Evolutionary conservation across 2,113 vertebrate species (phyloP), one percentile per base, ranked within the genome.

Genomic region (Prunella himalayana): DNA sequence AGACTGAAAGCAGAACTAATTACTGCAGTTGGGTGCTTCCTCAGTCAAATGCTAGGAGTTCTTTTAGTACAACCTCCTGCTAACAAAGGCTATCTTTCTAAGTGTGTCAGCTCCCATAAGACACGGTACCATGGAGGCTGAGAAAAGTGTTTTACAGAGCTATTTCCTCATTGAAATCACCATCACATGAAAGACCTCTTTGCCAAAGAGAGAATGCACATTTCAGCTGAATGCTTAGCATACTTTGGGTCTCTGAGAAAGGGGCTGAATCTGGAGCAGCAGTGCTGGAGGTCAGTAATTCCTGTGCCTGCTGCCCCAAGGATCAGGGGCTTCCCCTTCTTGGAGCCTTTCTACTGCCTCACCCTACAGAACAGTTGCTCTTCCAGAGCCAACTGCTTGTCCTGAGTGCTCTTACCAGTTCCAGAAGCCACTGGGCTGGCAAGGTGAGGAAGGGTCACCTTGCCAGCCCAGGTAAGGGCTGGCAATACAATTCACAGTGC

Each of bases 71-170:
- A 47, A 39, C 59, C 51, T 78, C 56, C 31, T 24, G 20, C 45
- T 59, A 92, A 73, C 30, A 39, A 85, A 91, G 25, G 35, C 28
- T 1, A 0, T 45, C n/a, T 71, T 82, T 68, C 53, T 30, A 92
- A 95, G 30, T 77, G 66, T 86, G 70, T 78, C 85, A 89, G 15
- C 28, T 97, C 87, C 73, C 94, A 51, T 18, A 45, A 68, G 88
- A 44, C 47, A 24, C 19, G 31, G 11, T 59, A 44, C n/a, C 6
- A 2, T 3, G 6, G 56, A 49, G 50, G 22, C 42, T 53, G 41
- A 54, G 44, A 60, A 69, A 75, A 70, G 17, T 37, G 31, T 75
- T 87, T 78, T 44, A 25, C 6, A 21, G 54, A 73, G 20, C 25
- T 78, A 6, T 50, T 83, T 89, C 44, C n/a, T 82, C 50, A 35